Base-by-base conservation (phyloP, 2,888 invertebrate species). In the Leptopterna dolabrata region DNA sequence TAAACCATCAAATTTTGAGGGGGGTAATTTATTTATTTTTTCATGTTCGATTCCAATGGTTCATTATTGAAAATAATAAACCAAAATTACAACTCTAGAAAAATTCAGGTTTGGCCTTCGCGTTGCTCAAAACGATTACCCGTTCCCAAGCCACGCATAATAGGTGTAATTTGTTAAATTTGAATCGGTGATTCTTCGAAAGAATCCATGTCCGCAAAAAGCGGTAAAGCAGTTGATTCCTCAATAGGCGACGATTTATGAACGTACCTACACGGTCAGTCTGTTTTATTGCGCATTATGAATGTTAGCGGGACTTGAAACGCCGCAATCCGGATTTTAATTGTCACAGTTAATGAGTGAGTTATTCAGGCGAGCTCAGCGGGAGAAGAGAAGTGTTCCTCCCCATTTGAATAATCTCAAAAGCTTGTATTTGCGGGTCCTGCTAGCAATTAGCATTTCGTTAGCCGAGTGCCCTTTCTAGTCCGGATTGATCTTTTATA, bases 391-490 rank as follows among this genome's bases (percentile, higher is more conserved):
- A 24, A 55, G 63, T 9, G 63, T 63, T 36, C 36, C 36, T 24
- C 63, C 27, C 63, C 63, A 63, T 63, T 63, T 63, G 63, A 63
- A 63, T 63, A 63, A 63, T 63, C 63, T 63, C 63, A 63, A 63
- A 63, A 63, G 63, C 63, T 63, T 24, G 63, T 24, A 24, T 63
- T 63, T 24, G 63, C 63, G 63, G 27, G 24, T 63, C 63, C 24
- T 24, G 63, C 24, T 24, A 63, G 63, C 63, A 63, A 63, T 63
- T 63, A 63, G 63, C 63, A 63, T 63, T 63, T 63, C 11, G 63
- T 63, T 11, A 4, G 63, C 19, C 24, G 24, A 2, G 63, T 63
- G 4, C 63, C 63, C 7, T 24, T 63, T 24, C 24, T 63, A 63
- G 63, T 63, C 2, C 24, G 24, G 63, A 11, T 63, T 19, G 11